phyloP scores from a whole-genome alignment of 1,140 invertebrate genomes.

The Drosophila sturtevanti region DNA sequence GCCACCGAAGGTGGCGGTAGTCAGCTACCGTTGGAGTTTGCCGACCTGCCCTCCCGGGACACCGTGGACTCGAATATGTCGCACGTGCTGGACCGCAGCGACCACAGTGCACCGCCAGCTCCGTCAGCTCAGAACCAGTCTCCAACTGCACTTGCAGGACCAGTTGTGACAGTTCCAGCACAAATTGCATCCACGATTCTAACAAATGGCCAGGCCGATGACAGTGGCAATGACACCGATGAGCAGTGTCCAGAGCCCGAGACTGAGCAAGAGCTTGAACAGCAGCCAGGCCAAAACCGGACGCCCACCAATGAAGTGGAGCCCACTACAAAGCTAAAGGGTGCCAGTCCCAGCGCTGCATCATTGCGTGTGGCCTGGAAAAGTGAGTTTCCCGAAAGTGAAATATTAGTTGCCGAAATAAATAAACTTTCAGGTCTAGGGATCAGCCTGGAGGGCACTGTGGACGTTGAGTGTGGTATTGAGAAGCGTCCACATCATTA shows the following conservation, averaged over 20 bases:
- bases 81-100: slow-evolving; percentile 80
- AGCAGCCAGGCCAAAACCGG: slow-evolving; percentile 11
- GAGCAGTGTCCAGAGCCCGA: slow-evolving; percentile 72
- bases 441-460: slow-evolving; percentile 96
- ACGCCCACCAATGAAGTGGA: slow-evolving; percentile 61
- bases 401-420: slow-evolving; percentile 91
- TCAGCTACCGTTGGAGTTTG: slow-evolving; percentile 84
- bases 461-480: slow-evolving; percentile 92
- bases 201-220: slow-evolving; percentile 51
- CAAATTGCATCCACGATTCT: slow-evolving; percentile 27
- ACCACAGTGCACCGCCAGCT: slow-evolving; percentile 54
- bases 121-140: slow-evolving; percentile 17
- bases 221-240: slow-evolving; percentile 74
- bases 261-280: slow-evolving; percentile 8
- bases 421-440: slow-evolving; percentile 93
- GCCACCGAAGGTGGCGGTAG: slow-evolving; percentile 82
- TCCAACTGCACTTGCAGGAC: neutral
- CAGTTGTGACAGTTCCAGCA: neutral
- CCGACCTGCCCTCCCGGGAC: slow-evolving; percentile 86
- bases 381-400: slow-evolving; percentile 88
- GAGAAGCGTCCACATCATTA: slow-evolving; percentile 94
- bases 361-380: slow-evolving; percentile 86
- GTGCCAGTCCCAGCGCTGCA: slow-evolving; percentile 66
- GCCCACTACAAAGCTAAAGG: slow-evolving; percentile 18
- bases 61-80: slow-evolving; percentile 86